phyloP scores from a whole-genome alignment of 2,113 vertebrate genomes.

The Perca schrenkii region DNA sequence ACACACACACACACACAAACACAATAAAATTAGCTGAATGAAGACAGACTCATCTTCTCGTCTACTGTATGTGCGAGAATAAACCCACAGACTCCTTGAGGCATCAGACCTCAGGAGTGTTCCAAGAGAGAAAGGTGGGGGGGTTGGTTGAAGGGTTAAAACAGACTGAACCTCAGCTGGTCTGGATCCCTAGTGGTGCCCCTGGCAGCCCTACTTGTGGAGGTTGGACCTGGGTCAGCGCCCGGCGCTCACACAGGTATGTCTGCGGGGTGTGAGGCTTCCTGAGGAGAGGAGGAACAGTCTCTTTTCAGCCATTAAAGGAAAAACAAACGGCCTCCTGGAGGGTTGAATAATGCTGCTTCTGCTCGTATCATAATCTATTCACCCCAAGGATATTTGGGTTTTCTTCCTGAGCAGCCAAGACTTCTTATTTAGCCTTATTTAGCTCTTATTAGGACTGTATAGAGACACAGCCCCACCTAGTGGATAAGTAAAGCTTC shows the following conservation, averaged over 20 bases:
- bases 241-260: slow-evolving; percentile 69
- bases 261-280: slow-evolving; percentile 46
- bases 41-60: slow-evolving; percentile 43
- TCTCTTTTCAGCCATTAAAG: slow-evolving; percentile 75
- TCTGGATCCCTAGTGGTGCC: slow-evolving; percentile 64
- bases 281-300: slow-evolving; percentile 62
- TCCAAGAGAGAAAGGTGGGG: slow-evolving; percentile 19
- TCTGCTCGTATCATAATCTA: slow-evolving; percentile 60
- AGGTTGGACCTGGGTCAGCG: slow-evolving; percentile 72
- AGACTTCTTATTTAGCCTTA: slow-evolving; percentile 39
- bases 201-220: slow-evolving; percentile 68
- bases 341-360: slow-evolving; percentile 36
- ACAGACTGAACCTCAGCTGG: slow-evolving; percentile 76
- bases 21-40: slow-evolving; percentile 40
- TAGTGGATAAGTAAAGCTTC: slow-evolving; percentile 56
- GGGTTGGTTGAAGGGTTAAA: slow-evolving; percentile 46
- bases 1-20: slow-evolving; percentile 23
- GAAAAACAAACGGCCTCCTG: slow-evolving; percentile 71
- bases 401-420: slow-evolving; percentile 64
- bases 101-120: slow-evolving; percentile 74
- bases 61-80: slow-evolving; percentile 52
- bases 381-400: slow-evolving; percentile 77
- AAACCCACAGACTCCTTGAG: slow-evolving; percentile 74
- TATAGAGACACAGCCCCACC: slow-evolving; percentile 76
- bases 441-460: neutral